Base-by-base conservation (phyloP, 2,113 vertebrate genomes). In the Phaethon lepturus region DNA sequence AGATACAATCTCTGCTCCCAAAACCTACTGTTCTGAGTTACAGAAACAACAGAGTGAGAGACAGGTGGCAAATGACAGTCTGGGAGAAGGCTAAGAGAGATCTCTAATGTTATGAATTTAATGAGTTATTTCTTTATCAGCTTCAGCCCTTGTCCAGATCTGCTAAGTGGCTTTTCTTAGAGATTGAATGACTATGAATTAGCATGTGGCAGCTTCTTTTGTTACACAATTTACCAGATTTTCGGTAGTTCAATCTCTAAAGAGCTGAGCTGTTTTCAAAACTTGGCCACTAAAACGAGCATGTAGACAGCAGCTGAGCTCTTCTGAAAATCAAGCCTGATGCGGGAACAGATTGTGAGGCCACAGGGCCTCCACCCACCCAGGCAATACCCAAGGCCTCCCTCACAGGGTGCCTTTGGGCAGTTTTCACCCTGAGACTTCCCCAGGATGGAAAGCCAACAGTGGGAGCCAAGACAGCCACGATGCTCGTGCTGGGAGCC, bases 81-180 rank as follows among this genome's bases (percentile, higher is more conserved):
- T 5, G 6, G 49, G 29, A 56, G 71, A 71, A 92, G 69, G 44
- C 83, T 47, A 33, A 75, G 26, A 88, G 63, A 76, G 66, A 83
- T 49, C 81, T 73, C 71, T 79, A 88, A 69, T 93, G 95, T 74
- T 93, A 76, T 88, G 78, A 86, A 1, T 92, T 94, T 90, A 93
- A 94, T 93, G 85, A 95, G 67, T 79, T 94, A 81, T 66, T 94
- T 88, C 90, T 88, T 92, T 96, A 90, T 82, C 77, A 88, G 84
- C 59, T 47, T 73, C 92, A 94, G 67, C 26, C 66, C 85, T 95
- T 86, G 90, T 92, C 86, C 68, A 56, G 42, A 76, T 92, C 79
- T 83, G 71, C 72, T 90, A 94, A 92, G 83, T 90, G 79, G 68
- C 73, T 95, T 93, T 93, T 91, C 88, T 86, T 56, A 31, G 75